phyloP scores from a whole-genome alignment of 2,888 invertebrate genomes.

The Fragum fragum region DNA sequence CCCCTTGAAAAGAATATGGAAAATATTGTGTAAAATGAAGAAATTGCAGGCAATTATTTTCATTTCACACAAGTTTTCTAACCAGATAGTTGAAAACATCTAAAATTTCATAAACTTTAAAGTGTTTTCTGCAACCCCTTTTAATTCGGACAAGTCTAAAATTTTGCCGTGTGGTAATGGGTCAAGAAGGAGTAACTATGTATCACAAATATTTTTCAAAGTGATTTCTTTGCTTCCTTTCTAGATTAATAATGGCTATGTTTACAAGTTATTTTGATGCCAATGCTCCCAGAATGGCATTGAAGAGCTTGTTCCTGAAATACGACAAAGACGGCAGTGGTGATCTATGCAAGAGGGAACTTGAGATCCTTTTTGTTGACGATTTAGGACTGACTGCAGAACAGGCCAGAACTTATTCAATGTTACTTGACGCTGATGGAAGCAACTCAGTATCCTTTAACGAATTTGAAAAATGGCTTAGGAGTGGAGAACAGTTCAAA shows the following conservation, averaged over 20 bases:
- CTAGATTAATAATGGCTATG: neutral
- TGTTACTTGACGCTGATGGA: slow-evolving; percentile 38
- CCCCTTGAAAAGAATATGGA: too few species aligned
- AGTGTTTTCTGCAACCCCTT: too few species aligned
- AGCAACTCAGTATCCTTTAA: slow-evolving; percentile 24
- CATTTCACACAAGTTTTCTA: too few species aligned
- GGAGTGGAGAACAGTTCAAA: slow-evolving; percentile 34
- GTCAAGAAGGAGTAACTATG: too few species aligned
- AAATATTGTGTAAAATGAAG: too few species aligned
- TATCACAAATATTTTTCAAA: too few species aligned
- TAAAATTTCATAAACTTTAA: too few species aligned
- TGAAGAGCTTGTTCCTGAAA: slow-evolving; percentile 41
- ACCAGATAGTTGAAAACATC: too few species aligned
- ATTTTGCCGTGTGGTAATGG: too few species aligned
- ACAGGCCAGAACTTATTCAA: slow-evolving; percentile 25
- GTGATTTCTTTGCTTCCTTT: too few species aligned
- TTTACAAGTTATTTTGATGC: slow-evolving; percentile 32
- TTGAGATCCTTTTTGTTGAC: slow-evolving; percentile 27
- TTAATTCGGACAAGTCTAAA: too few species aligned
- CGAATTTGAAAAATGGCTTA: slow-evolving; percentile 39
- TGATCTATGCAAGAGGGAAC: slow-evolving; percentile 9
- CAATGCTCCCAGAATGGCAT: slow-evolving; percentile 33
- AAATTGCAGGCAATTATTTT: too few species aligned
- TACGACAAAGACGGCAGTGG: slow-evolving; percentile 42
- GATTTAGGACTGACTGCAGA: slow-evolving; percentile 39